Conservation (phyloP, 1,140 invertebrate species). For the Periplaneta americana region DNA sequence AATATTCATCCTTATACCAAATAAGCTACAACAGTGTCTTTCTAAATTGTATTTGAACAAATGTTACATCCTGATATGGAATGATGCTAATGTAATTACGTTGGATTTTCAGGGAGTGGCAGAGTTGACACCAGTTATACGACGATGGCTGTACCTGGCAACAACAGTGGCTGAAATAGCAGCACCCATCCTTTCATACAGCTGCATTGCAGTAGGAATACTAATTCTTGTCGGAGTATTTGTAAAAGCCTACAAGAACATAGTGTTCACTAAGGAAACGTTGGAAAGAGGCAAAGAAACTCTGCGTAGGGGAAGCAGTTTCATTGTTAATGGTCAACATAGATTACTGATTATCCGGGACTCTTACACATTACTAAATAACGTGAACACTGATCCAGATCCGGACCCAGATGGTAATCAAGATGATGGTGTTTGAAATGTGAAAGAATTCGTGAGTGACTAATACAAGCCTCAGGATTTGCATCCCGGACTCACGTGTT, state of each 20-base stretch:
- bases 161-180: constrained; percentile 66
- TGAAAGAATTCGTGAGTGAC: not conserved
- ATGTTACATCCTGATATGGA: too few species aligned
- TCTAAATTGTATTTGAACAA: too few species aligned
- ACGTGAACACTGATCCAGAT: constrained; percentile 29
- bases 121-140: constrained; percentile 66
- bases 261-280: constrained; percentile 64
- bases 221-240: constrained; percentile 56
- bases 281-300: constrained; percentile 67
- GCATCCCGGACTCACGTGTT: not conserved
- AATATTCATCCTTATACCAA: too few species aligned
- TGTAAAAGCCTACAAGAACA: constrained; percentile 65
- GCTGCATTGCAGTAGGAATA: constrained; percentile 50
- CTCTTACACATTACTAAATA: constrained; percentile 46
- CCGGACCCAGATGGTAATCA: constrained; percentile 14
- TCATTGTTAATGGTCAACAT: constrained; percentile 64
- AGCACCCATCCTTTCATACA: constrained; percentile 61
- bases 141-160: constrained; percentile 68
- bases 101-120: constrained; percentile 59
- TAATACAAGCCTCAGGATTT: not conserved
- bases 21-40: too few species aligned
- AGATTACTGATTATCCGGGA: constrained; percentile 53
- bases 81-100: too few species aligned
- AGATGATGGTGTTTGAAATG: not conserved
- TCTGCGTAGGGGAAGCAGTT: constrained; percentile 59